Evolutionary conservation across 2,113 vertebrate genomes (phyloP), one percentile per base, ranked within the genome.

Genomic region (Zosterops pallidus): DNA sequence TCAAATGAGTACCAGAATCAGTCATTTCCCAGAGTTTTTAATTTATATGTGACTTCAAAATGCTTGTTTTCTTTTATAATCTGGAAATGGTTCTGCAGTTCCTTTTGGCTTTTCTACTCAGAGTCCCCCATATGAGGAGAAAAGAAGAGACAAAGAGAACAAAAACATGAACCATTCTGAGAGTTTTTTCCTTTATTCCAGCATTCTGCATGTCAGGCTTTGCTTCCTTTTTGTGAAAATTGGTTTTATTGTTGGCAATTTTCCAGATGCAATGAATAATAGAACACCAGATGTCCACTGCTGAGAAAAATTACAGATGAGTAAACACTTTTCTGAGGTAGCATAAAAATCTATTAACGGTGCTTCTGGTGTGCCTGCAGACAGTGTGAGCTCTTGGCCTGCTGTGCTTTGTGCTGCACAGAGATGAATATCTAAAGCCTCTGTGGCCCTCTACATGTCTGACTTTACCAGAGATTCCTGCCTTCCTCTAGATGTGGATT

Each of bases 231-330:
- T 83, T 89, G 37, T 96, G 85, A 74, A 90, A 91, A 86, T 88
- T 42, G 52, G 68, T 67, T 97, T 86, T 92, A 75, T 80, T 75
- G 68, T 67, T 96, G 95, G 94, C 87, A 52, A 13, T 88, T 93
- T 86, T 96, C 95, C 92, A 95, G 80, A n/a, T 81, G 52, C 79
- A 75, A 44, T 92, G 93, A 92, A 95, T 94, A 94, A 94, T 87
- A 91, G 87, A 96, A 60, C 68, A 94, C 79, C 94, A 97, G 90
- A 90, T 96, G 94, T 95, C 93, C 88, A 71, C 86, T 84, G 65
- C 76, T 4, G 77, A 95, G 76, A 86, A 81, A 78, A 93, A 94
- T 75, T 86, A 67, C 90, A 93, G 88, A 96, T 90, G 85, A 92
- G 83, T 92, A 94, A 95, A 96, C 80, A 67, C 80, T 96, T 68